A percentile compares a stretch with the other conserved stretches of the same genome.
Conservation (phyloP, 2,797 vertebrate genomes). For the Falco novaeseelandiae region DNA sequence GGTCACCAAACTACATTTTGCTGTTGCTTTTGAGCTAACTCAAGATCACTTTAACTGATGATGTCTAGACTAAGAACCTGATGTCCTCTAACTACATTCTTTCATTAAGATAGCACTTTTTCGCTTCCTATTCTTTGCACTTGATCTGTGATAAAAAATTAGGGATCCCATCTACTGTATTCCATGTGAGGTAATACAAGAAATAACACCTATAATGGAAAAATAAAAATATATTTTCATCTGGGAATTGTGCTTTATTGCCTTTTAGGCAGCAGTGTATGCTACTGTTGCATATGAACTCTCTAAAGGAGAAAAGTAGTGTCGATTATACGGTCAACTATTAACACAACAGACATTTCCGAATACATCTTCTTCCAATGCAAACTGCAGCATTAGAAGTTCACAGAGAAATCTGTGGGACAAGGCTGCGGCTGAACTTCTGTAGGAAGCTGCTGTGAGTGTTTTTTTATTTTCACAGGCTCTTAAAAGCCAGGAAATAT, state of each 20-base stretch:
- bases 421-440: neutral
- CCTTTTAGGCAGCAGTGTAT: neutral
- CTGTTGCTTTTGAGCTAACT: neutral
- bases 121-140: neutral
- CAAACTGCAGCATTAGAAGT: neutral
- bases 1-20: neutral
- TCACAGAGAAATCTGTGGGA: neutral
- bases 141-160: neutral
- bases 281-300: neutral
- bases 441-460: neutral
- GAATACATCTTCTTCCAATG: neutral
- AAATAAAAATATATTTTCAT: neutral
- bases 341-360: neutral
- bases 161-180: neutral
- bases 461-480: neutral
- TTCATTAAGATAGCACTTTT: neutral
- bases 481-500: neutral
- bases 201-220: neutral
- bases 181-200: neutral
- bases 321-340: neutral
- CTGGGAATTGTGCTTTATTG: neutral
- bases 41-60: accelerated
- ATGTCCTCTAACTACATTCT: neutral
- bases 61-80: neutral
- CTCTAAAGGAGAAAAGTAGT: neutral